Percentiles rank a stretch among this genome's conserved stretches.
phyloP scores from a whole-genome alignment of 2,113 vertebrate species.

The Pluvianellus socialis region DNA sequence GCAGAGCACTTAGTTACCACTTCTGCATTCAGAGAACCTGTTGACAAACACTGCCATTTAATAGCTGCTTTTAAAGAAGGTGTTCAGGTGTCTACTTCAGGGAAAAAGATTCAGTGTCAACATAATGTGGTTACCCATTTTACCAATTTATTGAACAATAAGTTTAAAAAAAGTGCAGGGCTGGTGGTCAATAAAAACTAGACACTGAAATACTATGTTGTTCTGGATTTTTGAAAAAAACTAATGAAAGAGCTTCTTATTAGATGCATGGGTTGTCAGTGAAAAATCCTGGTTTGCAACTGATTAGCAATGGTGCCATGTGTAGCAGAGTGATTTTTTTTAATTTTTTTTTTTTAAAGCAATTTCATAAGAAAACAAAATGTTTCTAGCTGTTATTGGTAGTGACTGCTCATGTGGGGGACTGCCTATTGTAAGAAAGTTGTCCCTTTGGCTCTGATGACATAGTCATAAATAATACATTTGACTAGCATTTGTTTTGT shows the following conservation, averaged over 20 bases:
- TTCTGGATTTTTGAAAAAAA: background rate
- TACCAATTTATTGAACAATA: background rate
- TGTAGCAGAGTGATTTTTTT: background rate
- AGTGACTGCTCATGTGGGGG: background rate
- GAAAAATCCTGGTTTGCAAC: background rate
- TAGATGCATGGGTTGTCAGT: background rate
- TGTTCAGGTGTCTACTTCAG: background rate
- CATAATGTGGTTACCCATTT: background rate
- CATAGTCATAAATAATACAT: background rate
- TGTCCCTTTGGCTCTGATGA: background rate
- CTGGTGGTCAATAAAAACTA: background rate
- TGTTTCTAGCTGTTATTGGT: background rate
- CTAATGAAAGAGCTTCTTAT: background rate
- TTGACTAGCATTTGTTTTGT: background rate
- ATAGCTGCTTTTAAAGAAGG: background rate
- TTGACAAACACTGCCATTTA: background rate
- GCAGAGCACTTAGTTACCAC: background rate
- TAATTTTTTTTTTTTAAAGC: background rate
- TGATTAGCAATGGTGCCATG: background rate
- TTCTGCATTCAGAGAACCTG: background rate
- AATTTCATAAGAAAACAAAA: background rate
- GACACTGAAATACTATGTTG: background rate
- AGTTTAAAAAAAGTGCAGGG: background rate
- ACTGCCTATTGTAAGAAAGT: background rate
- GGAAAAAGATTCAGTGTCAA: background rate